Conservation (phyloP, 2,113 vertebrate species). For the Gila orcuttii region DNA sequence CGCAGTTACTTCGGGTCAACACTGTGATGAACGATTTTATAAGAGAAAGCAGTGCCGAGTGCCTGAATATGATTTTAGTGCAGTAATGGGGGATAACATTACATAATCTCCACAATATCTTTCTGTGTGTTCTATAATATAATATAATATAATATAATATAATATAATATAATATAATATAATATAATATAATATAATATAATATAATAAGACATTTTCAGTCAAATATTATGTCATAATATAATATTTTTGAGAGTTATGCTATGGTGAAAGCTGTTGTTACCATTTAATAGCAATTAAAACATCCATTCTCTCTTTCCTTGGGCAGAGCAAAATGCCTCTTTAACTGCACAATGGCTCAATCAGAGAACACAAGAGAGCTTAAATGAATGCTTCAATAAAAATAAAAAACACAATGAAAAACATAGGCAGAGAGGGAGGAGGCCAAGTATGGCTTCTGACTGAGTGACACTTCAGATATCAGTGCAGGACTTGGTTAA, state of each 20-base stretch:
- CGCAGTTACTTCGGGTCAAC: neutral
- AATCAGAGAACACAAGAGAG: slow-evolving; percentile 29
- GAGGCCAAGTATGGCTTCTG: slow-evolving; percentile 23
- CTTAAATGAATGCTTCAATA: slow-evolving; percentile 18
- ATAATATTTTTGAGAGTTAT: neutral
- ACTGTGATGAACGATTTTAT: neutral
- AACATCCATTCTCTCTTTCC: slow-evolving; percentile 15
- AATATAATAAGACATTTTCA: neutral
- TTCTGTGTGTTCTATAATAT: neutral
- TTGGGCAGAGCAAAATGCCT: neutral
- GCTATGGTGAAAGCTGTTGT: neutral
- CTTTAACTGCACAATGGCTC: slow-evolving; percentile 37
- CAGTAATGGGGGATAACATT: neutral
- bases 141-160: neutral
- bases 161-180: too few species aligned
- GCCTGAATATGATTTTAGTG: neutral
- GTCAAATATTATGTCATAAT: neutral
- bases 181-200: too few species aligned
- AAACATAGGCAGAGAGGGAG: slow-evolving; percentile 33
- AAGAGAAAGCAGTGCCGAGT: neutral
- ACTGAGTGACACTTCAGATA: slow-evolving; percentile 69
- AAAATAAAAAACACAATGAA: slow-evolving; percentile 45
- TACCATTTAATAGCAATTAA: neutral
- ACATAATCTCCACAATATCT: neutral
- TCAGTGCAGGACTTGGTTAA: slow-evolving; percentile 67